Evolutionary conservation across 2,113 vertebrate species (phyloP).

Genomic region (Malaclemys terrapin): DNA sequence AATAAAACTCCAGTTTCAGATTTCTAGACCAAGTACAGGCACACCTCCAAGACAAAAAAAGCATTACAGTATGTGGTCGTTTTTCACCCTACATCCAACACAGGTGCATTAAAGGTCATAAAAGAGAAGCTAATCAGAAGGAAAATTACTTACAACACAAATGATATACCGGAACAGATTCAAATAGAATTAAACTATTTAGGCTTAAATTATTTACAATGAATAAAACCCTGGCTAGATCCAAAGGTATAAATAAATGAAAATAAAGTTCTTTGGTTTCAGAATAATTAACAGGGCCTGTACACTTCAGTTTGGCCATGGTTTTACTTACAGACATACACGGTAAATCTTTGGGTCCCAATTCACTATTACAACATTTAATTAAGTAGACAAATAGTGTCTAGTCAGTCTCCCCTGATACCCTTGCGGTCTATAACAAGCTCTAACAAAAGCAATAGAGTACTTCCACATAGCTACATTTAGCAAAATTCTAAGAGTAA

Average conservation of each 20-base stretch:
- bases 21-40: not conserved
- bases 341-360: not conserved
- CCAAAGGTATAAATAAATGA: constrained; percentile 2
- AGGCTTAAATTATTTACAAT: not conserved
- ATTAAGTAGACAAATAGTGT: not conserved
- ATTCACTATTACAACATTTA: not conserved
- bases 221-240: not conserved
- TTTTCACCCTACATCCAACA: not conserved
- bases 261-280: not conserved
- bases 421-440: not conserved
- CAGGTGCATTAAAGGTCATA: not conserved
- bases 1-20: not conserved
- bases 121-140: not conserved
- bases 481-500: not conserved
- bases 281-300: not conserved
- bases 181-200: not conserved
- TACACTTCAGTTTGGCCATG: not conserved
- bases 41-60: not conserved
- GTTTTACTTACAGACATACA: not conserved
- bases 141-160: not conserved
- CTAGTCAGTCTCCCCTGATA: not conserved
- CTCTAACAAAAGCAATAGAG: not conserved
- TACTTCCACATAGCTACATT: not conserved
- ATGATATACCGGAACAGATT: not conserved
- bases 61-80: not conserved